Evolutionary conservation across 2,797 vertebrate genomes (phyloP).

Genomic region (Mycteria americana): DNA sequence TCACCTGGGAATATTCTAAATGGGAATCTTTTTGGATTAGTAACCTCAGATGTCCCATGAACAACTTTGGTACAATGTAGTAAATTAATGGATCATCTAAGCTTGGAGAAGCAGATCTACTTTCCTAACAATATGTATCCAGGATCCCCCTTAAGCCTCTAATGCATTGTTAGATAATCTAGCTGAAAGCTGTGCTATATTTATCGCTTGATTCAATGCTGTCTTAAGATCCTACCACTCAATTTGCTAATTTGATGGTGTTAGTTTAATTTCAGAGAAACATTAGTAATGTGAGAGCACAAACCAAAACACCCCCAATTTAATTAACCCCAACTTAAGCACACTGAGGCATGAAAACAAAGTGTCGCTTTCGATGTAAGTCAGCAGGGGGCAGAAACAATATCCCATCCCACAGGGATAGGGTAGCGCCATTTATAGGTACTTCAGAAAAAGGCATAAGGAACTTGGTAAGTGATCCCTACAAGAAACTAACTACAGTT

Average conservation of each 20-base stretch:
- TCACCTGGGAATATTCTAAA: not conserved
- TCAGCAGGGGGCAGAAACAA: not conserved
- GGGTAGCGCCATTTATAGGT: not conserved
- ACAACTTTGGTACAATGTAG: not conserved
- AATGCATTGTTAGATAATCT: conserved; percentile 48
- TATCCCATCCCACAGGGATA: not conserved
- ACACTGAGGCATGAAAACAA: not conserved
- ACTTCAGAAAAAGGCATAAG: not conserved
- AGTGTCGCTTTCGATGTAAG: not conserved
- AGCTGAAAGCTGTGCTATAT: conserved; percentile 10
- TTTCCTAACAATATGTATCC: conserved; percentile 11
- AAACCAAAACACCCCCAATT: not conserved
- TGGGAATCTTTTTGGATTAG: not conserved
- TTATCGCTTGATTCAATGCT: conserved; percentile 10
- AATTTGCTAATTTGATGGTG: not conserved
- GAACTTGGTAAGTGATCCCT: not conserved
- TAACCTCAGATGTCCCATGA: not conserved
- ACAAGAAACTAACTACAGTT: not conserved
- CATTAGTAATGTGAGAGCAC: not conserved
- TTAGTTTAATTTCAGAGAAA: not conserved
- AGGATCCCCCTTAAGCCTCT: conserved; percentile 41
- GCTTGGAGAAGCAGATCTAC: conserved; percentile 4
- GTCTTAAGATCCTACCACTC: not conserved
- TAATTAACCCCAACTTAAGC: not conserved
- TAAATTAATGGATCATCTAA: not conserved